Conservation (phyloP, 2,113 vertebrate species). For the Grantiella picta region DNA sequence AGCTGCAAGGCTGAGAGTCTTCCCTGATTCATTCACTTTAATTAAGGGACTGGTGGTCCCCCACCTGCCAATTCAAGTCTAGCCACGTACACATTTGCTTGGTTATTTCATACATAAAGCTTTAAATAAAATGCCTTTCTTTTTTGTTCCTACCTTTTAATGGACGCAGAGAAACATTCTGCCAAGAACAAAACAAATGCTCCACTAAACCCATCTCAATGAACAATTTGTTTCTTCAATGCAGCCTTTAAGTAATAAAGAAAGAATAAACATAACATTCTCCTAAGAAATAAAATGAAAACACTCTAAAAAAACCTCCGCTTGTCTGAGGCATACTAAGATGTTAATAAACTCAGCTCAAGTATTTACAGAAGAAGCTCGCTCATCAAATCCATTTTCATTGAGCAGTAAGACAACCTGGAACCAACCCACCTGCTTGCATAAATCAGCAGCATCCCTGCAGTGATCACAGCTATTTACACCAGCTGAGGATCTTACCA, state of each 20-base stretch:
- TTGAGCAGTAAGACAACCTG: neutral
- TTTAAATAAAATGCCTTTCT: neutral
- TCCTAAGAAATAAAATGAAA: slow-evolving; percentile 24
- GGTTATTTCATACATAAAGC: neutral
- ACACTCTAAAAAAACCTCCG: neutral
- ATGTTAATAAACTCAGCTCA: slow-evolving; percentile 9
- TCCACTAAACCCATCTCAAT: slow-evolving; percentile 7
- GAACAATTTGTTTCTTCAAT: slow-evolving; percentile 39
- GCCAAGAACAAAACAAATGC: slow-evolving; percentile 30
- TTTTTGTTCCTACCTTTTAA: neutral
- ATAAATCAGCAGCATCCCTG: slow-evolving; percentile 4
- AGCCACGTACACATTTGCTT: neutral
- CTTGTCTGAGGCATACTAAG: neutral
- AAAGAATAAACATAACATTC: slow-evolving; percentile 43
- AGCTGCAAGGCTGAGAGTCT: neutral
- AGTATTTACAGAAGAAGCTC: neutral
- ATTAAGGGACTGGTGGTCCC: neutral
- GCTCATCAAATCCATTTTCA: neutral
- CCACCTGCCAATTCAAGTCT: neutral
- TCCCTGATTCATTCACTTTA: neutral
- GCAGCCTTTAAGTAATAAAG: slow-evolving; percentile 16
- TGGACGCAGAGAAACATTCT: neutral
- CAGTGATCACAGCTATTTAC: neutral
- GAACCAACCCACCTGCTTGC: neutral
- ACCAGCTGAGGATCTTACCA: neutral